Evolutionary conservation across 2,888 invertebrate genomes (phyloP).

Genomic region (Amphimallon solstitiale): DNA sequence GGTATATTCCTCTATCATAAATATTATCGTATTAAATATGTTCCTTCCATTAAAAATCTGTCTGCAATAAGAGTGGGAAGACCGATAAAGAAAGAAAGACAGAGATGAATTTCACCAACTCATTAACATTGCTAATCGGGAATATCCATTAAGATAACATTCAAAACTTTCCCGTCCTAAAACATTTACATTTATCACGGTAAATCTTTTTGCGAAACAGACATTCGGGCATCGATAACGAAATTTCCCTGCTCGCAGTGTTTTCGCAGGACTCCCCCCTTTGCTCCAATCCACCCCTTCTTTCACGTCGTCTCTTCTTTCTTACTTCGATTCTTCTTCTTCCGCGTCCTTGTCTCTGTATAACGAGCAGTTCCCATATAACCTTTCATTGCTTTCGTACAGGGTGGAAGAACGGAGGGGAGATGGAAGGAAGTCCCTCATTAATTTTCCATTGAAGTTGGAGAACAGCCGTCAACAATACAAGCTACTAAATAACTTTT

Average conservation of each 20-base stretch:
- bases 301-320: neutral
- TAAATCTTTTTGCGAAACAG: constrained; percentile 15
- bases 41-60: no score
- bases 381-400: neutral
- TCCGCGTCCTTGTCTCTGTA: neutral
- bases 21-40: no score
- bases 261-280: neutral
- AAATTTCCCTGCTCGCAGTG: neutral
- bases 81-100: no score
- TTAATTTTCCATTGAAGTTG: constrained; percentile 29
- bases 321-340: neutral
- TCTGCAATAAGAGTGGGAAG: no score
- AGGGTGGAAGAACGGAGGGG: neutral
- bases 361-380: neutral
- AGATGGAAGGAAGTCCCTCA: neutral
- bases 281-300: neutral
- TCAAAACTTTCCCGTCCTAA: constrained; percentile 1
- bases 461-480: neutral
- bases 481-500: constrained; percentile 8
- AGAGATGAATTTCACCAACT: neutral
- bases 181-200: constrained; percentile 29
- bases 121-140: constrained; percentile 28
- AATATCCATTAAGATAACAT: constrained; percentile 32
- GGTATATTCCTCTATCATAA: no score
- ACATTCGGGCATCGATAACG: constrained; percentile 10